Evolutionary conservation across 2,888 invertebrate genomes (phyloP), one percentile per base, ranked within the genome.

Genomic region (Cosmopolites sordidus): DNA sequence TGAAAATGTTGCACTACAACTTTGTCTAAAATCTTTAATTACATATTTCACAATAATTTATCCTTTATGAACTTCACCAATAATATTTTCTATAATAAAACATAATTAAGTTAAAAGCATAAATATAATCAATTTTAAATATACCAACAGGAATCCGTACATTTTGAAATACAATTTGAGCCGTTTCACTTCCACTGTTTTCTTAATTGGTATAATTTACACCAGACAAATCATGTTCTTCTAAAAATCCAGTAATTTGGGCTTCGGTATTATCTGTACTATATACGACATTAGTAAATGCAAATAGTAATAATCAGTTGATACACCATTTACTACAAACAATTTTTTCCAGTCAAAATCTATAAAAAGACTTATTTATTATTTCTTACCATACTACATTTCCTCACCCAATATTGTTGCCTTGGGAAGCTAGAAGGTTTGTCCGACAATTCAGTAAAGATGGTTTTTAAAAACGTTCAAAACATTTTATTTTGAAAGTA

Each of bases 261-360:
- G 43, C 41, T 8, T 73, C 67, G 43, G 60, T 59, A 2, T 69
- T 58, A 2, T 69, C 70, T 1, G 66, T 61, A 12, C 72, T 66
- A 30, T 69, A 70, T 0, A 69, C 33, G 37, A 72, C 69, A 45
- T 77, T 69, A 0, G 80, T 80, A 66, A 79, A 76, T 0, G 84
- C 85, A 64, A 87, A 77, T 0, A 89, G 85, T 2, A 88, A 1
- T 87, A 66, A 63, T 87, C 81, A 0, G 86, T 83, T 17, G 76
- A 73, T 12, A 75, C 73, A 17, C 81, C 84, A 69, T 85, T 84
- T 0, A 80, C 73, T 8, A 87, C 81, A 77, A 77, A 80, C 17
- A 74, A 71, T 69, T 83, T 84, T 39, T 59, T 1, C 75, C 75
- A 71, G 74, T 75, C 52, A 75, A 54, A 52, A 67, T 60, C 72